A percentile compares a stretch with the other conserved stretches of the same genome.
These are phyloP conservation scores for Strigamia transsilvanica DNA, from an alignment of 2,888 invertebrate species.

Conservation along the genomic window DNA sequence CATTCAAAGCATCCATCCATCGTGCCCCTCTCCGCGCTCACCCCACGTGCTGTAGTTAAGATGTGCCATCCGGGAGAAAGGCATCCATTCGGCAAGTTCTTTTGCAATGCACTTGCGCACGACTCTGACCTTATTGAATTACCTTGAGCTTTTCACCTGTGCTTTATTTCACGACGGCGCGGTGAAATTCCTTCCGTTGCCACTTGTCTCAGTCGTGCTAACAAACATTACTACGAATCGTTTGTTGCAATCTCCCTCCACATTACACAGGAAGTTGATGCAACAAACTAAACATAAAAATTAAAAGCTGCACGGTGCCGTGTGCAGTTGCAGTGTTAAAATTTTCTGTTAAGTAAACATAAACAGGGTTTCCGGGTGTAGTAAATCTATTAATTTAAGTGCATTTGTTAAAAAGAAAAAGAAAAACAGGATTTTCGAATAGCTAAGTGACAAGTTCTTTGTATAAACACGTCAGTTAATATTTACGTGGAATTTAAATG, in stretches of 20 bases:
- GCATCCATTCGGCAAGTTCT: conserved; percentile 23
- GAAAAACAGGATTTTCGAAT: neutral
- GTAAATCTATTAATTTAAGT: neutral
- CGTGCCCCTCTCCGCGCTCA: neutral
- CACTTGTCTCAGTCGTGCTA: neutral
- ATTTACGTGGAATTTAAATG: conserved; percentile 26
- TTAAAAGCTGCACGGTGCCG: neutral
- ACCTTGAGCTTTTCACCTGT: conserved; percentile 37
- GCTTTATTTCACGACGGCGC: conserved; percentile 24
- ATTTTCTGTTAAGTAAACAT: conserved; percentile 24
- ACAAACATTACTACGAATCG: conserved; percentile 6
- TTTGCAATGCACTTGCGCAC: conserved; percentile 49
- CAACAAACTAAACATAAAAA: conserved; percentile 5
- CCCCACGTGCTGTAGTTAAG: neutral
- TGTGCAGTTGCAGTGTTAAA: neutral
- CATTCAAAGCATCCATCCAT: conserved; percentile 21
- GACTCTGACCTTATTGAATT: conserved; percentile 46
- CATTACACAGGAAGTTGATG: conserved; percentile 14
- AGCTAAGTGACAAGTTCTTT: neutral
- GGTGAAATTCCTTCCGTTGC: conserved; percentile 28
- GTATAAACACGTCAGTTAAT: neutral
- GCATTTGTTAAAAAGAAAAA: neutral
- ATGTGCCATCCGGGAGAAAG: conserved; percentile 24
- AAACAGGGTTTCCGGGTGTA: conserved; percentile 17
- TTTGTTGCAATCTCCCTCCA: neutral